Conservation (phyloP, 2,797 vertebrate species). For the Alfaro cultratus region DNA sequence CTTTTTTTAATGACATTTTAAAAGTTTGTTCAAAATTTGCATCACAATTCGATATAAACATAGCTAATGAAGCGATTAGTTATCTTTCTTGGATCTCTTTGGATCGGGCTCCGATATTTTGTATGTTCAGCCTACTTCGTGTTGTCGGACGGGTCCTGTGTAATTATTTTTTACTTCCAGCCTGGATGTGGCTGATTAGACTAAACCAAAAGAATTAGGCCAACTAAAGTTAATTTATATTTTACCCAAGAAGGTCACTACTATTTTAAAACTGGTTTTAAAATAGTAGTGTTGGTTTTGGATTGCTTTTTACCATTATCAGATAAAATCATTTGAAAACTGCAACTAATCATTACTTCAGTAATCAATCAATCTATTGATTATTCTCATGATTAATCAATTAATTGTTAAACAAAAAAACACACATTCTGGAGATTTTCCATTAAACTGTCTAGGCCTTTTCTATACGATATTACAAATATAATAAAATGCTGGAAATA, state of each 20-base stretch:
- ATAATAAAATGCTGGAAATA: no score
- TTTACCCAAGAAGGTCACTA: background rate
- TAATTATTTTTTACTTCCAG: background rate
- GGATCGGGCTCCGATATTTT: background rate
- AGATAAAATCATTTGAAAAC: background rate
- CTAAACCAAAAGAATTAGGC: background rate
- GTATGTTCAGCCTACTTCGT: background rate
- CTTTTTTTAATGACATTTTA: no score
- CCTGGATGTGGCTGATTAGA: background rate
- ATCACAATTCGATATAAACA: no score
- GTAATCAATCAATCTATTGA: no score
- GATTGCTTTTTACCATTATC: background rate
- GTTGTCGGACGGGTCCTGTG: background rate
- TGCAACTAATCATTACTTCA: no score
- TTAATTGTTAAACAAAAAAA: no score
- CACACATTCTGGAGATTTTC: no score
- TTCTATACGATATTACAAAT: no score
- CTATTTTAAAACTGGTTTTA: background rate
- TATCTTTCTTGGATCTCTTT: background rate
- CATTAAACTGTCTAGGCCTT: no score
- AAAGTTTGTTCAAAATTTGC: no score
- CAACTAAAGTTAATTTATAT: background rate
- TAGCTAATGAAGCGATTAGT: background rate
- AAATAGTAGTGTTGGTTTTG: background rate
- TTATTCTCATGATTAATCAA: no score